Conservation (phyloP, 1,140 invertebrate genomes). For the Papilio helenus region DNA sequence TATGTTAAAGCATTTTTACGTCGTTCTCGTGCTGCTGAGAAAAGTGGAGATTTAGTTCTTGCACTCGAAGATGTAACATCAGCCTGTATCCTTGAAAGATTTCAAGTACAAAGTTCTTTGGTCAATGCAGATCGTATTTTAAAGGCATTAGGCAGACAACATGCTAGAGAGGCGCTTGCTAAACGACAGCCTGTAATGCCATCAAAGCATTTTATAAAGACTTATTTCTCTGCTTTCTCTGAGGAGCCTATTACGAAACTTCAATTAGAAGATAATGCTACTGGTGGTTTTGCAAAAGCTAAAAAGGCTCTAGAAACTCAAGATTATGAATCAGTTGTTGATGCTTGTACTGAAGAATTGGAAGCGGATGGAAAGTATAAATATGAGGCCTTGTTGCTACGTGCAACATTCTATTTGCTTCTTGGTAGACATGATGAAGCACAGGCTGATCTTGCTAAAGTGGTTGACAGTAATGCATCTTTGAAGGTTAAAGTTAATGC, state of each 20-base stretch:
- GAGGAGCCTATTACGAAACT: conserved; percentile 88
- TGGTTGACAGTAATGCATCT: conserved; percentile 83
- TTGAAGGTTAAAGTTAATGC: conserved; percentile 91
- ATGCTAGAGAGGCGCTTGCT: conserved; percentile 88
- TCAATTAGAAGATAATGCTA: conserved; percentile 61
- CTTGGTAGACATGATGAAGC: conserved; percentile 88
- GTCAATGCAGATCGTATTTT: conserved; percentile 93
- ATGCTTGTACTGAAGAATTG: conserved; percentile 92
- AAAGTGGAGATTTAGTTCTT: conserved; percentile 89
- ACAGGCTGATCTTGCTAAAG: conserved; percentile 88
- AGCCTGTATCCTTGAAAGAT: conserved; percentile 95
- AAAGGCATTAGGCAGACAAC: conserved; percentile 89
- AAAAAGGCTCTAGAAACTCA: conserved; percentile 86
- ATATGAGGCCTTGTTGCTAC: conserved; percentile 88
- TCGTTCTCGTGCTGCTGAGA: conserved; percentile 92
- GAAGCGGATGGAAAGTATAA: conserved; percentile 79
- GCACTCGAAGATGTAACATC: conserved; percentile 96
- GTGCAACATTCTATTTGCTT: conserved; percentile 92
- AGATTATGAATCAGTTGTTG: conserved; percentile 91
- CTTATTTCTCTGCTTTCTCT: conserved; percentile 93
- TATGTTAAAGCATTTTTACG: conserved; percentile 95
- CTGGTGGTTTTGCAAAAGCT: conserved; percentile 86
- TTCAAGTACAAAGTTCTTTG: conserved; percentile 90
- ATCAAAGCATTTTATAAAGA: conserved; percentile 92
- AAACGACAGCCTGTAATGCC: conserved; percentile 89